phyloP scores from a whole-genome alignment of 2,797 vertebrate genomes.

The Ciconia nigra region DNA sequence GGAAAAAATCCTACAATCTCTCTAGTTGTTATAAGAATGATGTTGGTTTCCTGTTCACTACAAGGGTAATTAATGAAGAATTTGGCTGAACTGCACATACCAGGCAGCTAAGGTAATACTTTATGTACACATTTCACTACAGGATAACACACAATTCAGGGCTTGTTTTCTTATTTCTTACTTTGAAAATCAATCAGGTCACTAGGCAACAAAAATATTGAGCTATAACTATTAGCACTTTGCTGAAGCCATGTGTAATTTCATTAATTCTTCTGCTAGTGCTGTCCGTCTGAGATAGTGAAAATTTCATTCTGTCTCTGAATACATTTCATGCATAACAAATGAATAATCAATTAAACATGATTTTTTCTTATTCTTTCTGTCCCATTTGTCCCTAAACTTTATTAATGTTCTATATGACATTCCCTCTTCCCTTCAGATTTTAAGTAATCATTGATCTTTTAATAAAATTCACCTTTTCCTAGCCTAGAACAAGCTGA shows the following conservation, averaged over 20 bases:
- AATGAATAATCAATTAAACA: conserved; percentile 18
- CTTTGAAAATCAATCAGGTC: conserved; percentile 12
- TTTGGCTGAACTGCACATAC: conserved; percentile 48
- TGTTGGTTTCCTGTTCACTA: conserved; percentile 44
- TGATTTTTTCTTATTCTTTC: not conserved
- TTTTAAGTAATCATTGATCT: not conserved
- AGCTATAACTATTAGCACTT: not conserved
- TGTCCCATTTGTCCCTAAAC: not conserved
- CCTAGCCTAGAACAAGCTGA: not conserved
- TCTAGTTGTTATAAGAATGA: conserved; percentile 40
- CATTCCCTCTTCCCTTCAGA: not conserved
- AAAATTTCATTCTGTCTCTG: conserved; percentile 31
- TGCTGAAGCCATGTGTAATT: conserved; percentile 1
- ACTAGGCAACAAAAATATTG: conserved; percentile 42
- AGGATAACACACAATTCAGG: not conserved
- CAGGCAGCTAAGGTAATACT: conserved; percentile 55
- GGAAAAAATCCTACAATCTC: conserved; percentile 6
- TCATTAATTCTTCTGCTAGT: not conserved
- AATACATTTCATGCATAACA: not conserved
- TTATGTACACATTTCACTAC: conserved; percentile 29
- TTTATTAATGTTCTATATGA: not conserved
- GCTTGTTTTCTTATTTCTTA: conserved; percentile 44
- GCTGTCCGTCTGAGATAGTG: not conserved
- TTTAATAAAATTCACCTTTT: not conserved
- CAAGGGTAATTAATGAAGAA: conserved; percentile 62